A percentile compares a stretch with the other conserved stretches of the same genome.
Conservation (phyloP, 2,888 invertebrate species). For the Lithosia quadra region DNA sequence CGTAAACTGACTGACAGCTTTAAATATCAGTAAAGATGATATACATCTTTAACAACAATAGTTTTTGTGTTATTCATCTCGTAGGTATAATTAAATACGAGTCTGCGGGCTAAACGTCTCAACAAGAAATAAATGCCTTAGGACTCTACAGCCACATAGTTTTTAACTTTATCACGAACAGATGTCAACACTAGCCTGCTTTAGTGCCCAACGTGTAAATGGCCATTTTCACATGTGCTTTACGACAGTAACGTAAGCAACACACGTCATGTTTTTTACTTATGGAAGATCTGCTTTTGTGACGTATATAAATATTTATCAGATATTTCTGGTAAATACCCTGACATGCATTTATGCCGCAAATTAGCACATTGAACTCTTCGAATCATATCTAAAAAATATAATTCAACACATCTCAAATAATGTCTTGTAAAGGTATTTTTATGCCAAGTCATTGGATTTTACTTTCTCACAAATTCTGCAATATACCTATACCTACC, state of each 20-base stretch:
- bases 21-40: constrained; percentile 14
- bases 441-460: constrained; percentile 19
- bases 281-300: constrained; percentile 49
- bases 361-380: constrained; percentile 67
- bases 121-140: constrained; percentile 19
- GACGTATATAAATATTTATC: constrained; percentile 70
- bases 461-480: constrained; percentile 14
- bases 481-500: constrained; percentile 8
- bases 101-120: constrained; percentile 24
- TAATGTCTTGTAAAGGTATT: constrained; percentile 24
- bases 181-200: constrained; percentile 43
- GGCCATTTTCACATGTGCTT: constrained; percentile 26
- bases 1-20: constrained; percentile 16
- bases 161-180: constrained; percentile 38
- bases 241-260: constrained; percentile 36
- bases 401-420: constrained; percentile 25
- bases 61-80: constrained; percentile 13
- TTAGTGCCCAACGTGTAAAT: constrained; percentile 40
- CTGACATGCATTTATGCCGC: constrained; percentile 56
- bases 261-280: constrained; percentile 58
- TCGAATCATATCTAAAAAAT: constrained; percentile 30
- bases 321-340: constrained; percentile 67
- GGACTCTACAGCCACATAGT: not conserved
- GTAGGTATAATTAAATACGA: constrained; percentile 17
- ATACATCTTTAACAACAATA: constrained; percentile 17